Base-by-base conservation (phyloP, 2,888 invertebrate genomes). In the Cantharis flavilabris region DNA sequence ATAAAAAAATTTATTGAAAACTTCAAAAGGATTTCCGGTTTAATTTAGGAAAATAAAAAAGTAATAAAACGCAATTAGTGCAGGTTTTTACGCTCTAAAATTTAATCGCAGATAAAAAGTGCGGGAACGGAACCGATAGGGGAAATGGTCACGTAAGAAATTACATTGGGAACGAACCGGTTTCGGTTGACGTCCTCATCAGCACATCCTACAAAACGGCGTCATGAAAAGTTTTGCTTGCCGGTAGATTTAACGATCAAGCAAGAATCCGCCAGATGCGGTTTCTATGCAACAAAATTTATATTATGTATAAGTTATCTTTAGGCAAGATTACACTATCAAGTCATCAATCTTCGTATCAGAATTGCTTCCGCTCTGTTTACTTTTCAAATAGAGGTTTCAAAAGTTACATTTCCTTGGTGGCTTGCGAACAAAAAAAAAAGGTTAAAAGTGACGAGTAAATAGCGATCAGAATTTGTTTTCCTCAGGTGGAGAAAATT, bases 271-370 rank as follows among this genome's bases (percentile, higher is more conserved):
- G 13, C 49, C 49, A 49, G 49, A 49, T 49, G 49, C 23, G 65
- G 65, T 9, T 67, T 67, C 18, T 67, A 67, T 67, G 20, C 26
- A 23, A 67, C 20, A 20, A 67, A 67, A 67, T n/a, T 67, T 67
- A n/a, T 67, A 23, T 26, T n/a, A 67, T 67, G 65, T 67, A n/a
- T 67, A 49, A 18, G 23, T 67, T 26, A 67, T 67, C 65, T 67
- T 67, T 67, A 13, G 65, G 23, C 26, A 67, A 20, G 65, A 67
- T 71, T 71, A 71, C 63, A 14, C 63, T 63, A 71, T 30, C 28
- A 14, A 65, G 23, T 26, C 72, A 73, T 73, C 72, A 73, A 73
- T 73, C 72, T 69, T 73, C 67, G 49, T 67, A 73, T 26, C 23
- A 69, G 28, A 73, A 73, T 33, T 67, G n/a, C 72, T 73, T 73